Percentiles rank a stretch among this genome's conserved stretches.
Evolutionary conservation across 2,888 invertebrate species (phyloP).

Genomic region (Agonopterix alstromeriana): DNA sequence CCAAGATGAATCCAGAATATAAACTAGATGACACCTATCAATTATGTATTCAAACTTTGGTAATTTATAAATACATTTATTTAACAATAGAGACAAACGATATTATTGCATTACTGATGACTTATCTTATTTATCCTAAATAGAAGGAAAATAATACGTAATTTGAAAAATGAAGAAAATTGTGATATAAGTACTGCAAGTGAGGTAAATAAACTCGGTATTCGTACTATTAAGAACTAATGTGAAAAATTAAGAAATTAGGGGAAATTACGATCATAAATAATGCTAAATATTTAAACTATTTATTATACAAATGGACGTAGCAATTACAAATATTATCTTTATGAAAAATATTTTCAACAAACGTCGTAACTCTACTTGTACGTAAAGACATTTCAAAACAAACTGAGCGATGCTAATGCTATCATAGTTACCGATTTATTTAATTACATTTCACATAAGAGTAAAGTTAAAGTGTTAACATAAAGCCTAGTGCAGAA

Average conservation of each 20-base stretch:
- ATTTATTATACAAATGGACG: constrained; percentile 60
- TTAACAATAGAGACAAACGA: constrained; percentile 26
- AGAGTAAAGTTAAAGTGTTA: too few species aligned
- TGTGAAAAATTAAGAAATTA: constrained; percentile 11
- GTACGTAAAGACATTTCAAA: not conserved
- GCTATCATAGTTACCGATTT: too few species aligned
- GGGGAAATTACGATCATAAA: constrained; percentile 18
- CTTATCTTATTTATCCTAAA: constrained; percentile 10
- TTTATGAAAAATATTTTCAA: not conserved
- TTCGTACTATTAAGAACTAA: constrained; percentile 6
- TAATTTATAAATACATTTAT: constrained; percentile 24
- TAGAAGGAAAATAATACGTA: constrained; percentile 1
- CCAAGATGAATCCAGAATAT: constrained; percentile 10
- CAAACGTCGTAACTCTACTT: not conserved
- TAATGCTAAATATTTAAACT: constrained; percentile 25
- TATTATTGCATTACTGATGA: constrained; percentile 24
- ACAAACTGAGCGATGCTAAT: not conserved
- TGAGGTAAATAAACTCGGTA: not conserved
- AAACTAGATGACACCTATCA: constrained; percentile 21
- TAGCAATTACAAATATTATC: constrained; percentile 36
- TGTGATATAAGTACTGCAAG: too few species aligned
- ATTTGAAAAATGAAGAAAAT: too few species aligned
- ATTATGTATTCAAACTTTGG: constrained; percentile 32
- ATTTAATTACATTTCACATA: too few species aligned
- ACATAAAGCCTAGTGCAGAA: too few species aligned